Evolutionary conservation across 92 coral and sea anemone species (phyloP).

Genomic region (Palythoa caribaeorum): DNA sequence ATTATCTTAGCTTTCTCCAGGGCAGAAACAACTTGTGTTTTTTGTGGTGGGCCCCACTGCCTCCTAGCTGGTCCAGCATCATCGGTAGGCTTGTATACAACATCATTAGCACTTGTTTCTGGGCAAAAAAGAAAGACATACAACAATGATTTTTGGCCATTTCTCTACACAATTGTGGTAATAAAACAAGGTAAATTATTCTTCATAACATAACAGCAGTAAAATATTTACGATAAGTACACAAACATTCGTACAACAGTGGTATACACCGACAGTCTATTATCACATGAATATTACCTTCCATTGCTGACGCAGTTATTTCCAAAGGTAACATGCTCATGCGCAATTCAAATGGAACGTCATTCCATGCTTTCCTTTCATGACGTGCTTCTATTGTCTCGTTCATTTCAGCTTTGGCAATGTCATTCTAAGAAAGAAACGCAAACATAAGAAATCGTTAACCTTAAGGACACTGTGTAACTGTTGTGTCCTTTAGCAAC

Average conservation of each 20-base stretch:
- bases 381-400: conserved; percentile 63
- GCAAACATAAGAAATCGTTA: no score
- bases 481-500: no score
- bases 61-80: conserved; percentile 68
- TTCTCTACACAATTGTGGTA: neutral
- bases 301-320: conserved; percentile 97
- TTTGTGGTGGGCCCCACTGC: conserved; percentile 91
- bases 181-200: neutral
- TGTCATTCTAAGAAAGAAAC: conserved; percentile 70
- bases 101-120: conserved; percentile 91
- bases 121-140: neutral
- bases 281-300: conserved; percentile 64
- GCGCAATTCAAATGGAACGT: conserved; percentile 85
- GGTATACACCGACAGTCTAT: neutral
- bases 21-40: conserved; percentile 90
- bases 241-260: neutral
- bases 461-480: no score
- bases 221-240: neutral
- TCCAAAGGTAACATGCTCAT: conserved; percentile 83
- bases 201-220: no score
- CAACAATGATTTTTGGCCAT: neutral
- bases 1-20: conserved; percentile 86
- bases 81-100: conserved; percentile 81
- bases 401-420: conserved; percentile 70
- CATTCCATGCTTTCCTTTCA: conserved; percentile 95